Evolutionary conservation across 2,888 invertebrate genomes (phyloP).

Genomic region (Priocnemis perturbator): DNA sequence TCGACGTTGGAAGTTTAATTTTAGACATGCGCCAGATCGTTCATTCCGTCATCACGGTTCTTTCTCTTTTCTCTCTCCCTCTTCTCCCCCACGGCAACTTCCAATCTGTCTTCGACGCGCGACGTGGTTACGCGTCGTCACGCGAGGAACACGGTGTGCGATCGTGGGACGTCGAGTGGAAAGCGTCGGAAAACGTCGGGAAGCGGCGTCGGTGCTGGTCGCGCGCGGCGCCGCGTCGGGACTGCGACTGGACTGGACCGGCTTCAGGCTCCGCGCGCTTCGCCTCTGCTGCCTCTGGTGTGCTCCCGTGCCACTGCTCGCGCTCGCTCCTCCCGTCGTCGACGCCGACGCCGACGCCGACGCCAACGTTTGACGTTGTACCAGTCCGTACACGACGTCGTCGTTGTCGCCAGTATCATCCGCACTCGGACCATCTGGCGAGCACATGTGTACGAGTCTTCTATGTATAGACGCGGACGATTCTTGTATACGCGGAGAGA

Average conservation of each 20-base stretch:
- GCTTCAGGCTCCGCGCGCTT: slow-evolving; percentile 31
- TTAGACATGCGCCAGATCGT: not conserved
- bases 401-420: no score
- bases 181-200: not conserved
- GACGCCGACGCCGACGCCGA: slow-evolving; percentile 7
- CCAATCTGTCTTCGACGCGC: no score
- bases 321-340: slow-evolving; percentile 11
- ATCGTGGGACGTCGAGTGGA: not conserved
- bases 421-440: slow-evolving; percentile 51
- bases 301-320: not conserved
- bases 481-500: no score
- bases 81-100: not conserved
- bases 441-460: slow-evolving; percentile 37
- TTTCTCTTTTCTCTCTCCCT: no score
- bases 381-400: slow-evolving; percentile 11
- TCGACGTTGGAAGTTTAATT: slow-evolving; percentile 6
- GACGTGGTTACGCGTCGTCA: no score
- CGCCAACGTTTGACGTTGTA: not conserved
- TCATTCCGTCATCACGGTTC: not conserved
- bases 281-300: slow-evolving; percentile 19
- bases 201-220: slow-evolving; percentile 25
- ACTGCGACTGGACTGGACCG: slow-evolving; percentile 61
- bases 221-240: slow-evolving; percentile 64
- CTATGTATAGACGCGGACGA: no score
- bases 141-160: not conserved